Conservation (phyloP, 2,888 invertebrate genomes). For the Campopleginae sp. region DNA sequence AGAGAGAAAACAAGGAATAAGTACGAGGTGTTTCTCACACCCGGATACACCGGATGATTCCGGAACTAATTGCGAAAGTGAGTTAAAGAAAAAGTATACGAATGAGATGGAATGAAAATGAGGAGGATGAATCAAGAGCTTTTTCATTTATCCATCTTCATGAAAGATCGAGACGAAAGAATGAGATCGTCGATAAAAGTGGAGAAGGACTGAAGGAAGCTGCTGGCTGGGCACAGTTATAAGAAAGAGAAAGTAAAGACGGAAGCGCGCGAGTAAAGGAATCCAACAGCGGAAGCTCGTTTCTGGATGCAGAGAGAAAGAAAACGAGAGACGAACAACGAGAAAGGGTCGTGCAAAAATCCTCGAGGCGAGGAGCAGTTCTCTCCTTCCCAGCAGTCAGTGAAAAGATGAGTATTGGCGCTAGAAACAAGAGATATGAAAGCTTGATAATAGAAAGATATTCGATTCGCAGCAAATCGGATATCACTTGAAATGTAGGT, state of each 20-base stretch:
- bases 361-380: slow-evolving; percentile 42
- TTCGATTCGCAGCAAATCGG: slow-evolving; percentile 58
- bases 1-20: slow-evolving; percentile 13
- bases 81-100: slow-evolving; percentile 45
- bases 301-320: slow-evolving; percentile 52
- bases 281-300: slow-evolving; percentile 65
- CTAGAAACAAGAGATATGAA: slow-evolving; percentile 54
- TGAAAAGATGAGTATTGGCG: slow-evolving; percentile 52
- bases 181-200: slow-evolving; percentile 22
- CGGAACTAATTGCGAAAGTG: slow-evolving; percentile 70
- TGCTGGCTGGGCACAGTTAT: slow-evolving; percentile 22
- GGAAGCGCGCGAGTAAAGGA: slow-evolving; percentile 45
- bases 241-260: slow-evolving; percentile 46
- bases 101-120: slow-evolving; percentile 41
- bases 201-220: not conserved
- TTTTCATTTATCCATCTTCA: slow-evolving; percentile 55
- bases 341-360: slow-evolving; percentile 52
- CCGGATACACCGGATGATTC: slow-evolving; percentile 63
- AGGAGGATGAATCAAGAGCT: slow-evolving; percentile 31
- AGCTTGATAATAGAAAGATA: slow-evolving; percentile 46
- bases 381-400: slow-evolving; percentile 13
- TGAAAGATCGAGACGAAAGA: slow-evolving; percentile 44
- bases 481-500: slow-evolving; percentile 65
- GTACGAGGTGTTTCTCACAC: slow-evolving; percentile 39
- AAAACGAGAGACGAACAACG: slow-evolving; percentile 29